Conservation (phyloP, 2,113 vertebrate species). For the Anguilla japonica region DNA sequence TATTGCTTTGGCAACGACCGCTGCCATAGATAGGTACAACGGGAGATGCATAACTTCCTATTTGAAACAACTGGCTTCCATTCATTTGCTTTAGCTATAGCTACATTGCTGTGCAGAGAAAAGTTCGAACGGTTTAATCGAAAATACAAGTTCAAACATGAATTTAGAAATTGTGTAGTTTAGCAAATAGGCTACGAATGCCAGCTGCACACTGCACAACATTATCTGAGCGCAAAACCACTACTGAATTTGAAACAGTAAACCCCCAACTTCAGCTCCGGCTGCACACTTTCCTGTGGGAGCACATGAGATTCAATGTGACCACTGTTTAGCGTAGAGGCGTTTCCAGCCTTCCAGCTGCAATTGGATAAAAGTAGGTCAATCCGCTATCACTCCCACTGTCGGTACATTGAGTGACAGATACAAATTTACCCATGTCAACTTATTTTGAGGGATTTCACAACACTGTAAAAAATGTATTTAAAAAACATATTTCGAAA, state of each 20-base stretch:
- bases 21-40: no score
- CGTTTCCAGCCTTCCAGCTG: conserved; percentile 13
- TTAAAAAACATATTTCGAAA: background rate
- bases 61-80: no score
- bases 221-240: background rate
- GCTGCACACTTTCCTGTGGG: conserved; percentile 17
- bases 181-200: no score
- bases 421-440: background rate
- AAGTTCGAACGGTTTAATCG: no score
- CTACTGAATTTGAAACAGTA: background rate
- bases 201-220: no score
- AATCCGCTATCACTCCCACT: conserved; percentile 40
- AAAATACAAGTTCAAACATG: no score
- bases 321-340: conserved; percentile 19
- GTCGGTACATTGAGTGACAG: conserved; percentile 20
- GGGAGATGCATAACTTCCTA: no score
- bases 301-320: conserved; percentile 65
- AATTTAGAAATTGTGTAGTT: no score
- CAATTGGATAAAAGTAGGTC: conserved; percentile 72
- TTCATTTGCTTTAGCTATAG: no score
- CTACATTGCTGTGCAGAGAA: no score
- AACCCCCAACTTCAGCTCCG: background rate
- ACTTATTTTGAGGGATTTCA: background rate
- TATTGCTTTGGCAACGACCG: no score
- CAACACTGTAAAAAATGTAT: background rate